phyloP scores from a whole-genome alignment of 64 coral and sea anemone genomes.

The Dendronephthya gigantea region DNA sequence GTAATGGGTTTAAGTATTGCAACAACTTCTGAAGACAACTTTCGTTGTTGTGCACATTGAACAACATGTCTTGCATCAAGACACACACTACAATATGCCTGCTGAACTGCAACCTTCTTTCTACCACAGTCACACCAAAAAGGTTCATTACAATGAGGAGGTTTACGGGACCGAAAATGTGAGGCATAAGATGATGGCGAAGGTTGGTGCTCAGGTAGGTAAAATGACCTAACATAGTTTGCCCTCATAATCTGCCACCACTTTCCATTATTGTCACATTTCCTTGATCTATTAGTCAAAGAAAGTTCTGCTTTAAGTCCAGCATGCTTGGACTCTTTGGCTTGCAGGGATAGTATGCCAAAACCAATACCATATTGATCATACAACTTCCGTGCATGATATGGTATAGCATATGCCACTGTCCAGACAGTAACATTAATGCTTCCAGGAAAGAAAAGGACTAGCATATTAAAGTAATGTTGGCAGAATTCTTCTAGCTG shows the following conservation, averaged over 20 bases:
- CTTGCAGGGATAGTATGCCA: neutral
- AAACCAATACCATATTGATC: neutral
- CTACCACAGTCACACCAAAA: neutral
- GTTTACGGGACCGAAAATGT: neutral
- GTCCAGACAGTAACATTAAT: neutral
- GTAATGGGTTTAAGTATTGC: neutral
- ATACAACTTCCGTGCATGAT: neutral
- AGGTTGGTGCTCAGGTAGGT: neutral
- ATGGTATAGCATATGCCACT: neutral
- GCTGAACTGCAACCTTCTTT: neutral
- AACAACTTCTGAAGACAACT: neutral
- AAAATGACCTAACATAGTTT: neutral
- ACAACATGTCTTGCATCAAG: neutral
- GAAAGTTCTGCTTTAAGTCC: neutral
- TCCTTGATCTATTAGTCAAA: neutral
- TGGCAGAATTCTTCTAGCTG: neutral
- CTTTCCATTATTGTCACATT: neutral
- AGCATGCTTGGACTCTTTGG: constrained; percentile 11
- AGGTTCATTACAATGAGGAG: neutral
- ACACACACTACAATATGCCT: neutral
- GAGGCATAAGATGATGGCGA: constrained; percentile 7
- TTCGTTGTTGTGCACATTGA: neutral
- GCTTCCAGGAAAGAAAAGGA: neutral
- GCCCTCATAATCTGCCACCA: constrained; percentile 7
- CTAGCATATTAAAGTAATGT: neutral